A percentile compares a stretch with the other conserved stretches of the same genome.
These are phyloP conservation scores for Astur gentilis DNA, from an alignment of 2,113 vertebrate species.

Conservation along the genomic window DNA sequence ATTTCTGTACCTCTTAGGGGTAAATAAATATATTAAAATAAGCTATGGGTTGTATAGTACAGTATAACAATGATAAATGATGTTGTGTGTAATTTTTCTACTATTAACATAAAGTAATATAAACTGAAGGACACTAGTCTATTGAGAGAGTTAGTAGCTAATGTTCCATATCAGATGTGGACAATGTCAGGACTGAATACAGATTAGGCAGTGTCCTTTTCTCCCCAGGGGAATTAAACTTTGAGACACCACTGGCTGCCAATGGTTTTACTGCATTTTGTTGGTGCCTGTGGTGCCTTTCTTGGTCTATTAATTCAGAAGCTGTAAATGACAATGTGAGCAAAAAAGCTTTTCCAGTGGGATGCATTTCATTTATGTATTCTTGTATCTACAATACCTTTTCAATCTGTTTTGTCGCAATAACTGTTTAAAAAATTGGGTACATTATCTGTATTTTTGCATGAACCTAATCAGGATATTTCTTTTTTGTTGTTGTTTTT, in stretches of 20 bases:
- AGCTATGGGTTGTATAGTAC: constrained; percentile 78
- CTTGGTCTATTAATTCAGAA: constrained; percentile 93
- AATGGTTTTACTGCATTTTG: constrained; percentile 88
- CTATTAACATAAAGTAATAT: constrained; percentile 99
- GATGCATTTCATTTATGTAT: constrained; percentile 77
- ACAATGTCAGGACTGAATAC: constrained; percentile 99
- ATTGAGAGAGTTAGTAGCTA: constrained; percentile 99
- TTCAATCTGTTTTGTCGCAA: constrained; percentile 69
- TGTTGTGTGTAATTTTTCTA: constrained; percentile 99
- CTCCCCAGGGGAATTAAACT: constrained; percentile 94
- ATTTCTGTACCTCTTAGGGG: constrained; percentile 82
- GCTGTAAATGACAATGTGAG: constrained; percentile 81
- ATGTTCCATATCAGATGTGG: constrained; percentile 99
- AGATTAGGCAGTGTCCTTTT: constrained; percentile 99
- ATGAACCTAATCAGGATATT: not conserved
- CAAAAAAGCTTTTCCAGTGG: constrained; percentile 78
- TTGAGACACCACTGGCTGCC: constrained; percentile 91
- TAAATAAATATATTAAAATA: constrained; percentile 94
- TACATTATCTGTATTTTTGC: constrained; percentile 62
- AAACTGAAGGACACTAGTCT: constrained; percentile 99
- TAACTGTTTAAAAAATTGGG: constrained; percentile 65
- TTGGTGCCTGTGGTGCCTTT: constrained; percentile 89
- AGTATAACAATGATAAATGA: constrained; percentile 99
- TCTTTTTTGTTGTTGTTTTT: not conserved
- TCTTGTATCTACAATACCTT: constrained; percentile 53